Evolutionary conservation across 2,113 vertebrate genomes (phyloP).

Genomic region (Macquaria ambigua): DNA sequence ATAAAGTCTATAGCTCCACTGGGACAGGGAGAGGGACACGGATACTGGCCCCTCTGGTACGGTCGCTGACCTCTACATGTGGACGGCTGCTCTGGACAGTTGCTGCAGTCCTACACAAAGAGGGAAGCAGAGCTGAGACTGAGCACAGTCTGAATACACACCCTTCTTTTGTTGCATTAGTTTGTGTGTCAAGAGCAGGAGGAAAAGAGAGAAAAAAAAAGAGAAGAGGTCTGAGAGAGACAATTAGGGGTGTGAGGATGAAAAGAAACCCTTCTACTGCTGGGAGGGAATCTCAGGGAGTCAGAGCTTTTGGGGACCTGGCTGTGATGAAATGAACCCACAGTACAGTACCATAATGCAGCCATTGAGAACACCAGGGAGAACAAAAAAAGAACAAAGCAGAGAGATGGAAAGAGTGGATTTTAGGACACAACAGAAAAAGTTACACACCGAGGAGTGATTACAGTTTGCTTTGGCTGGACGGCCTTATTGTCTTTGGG

Average conservation of each 20-base stretch:
- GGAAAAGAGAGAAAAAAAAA: constrained; percentile 2
- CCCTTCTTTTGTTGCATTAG: constrained; percentile 55
- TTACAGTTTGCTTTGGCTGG: constrained; percentile 64
- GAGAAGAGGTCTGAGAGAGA: constrained; percentile 41
- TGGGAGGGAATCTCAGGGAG: constrained; percentile 49
- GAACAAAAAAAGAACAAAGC: constrained; percentile 53
- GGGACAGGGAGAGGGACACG: constrained; percentile 65
- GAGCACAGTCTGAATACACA: constrained; percentile 48
- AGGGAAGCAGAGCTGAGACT: constrained; percentile 20
- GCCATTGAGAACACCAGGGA: constrained; percentile 28
- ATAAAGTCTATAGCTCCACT: constrained; percentile 74
- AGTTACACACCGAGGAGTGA: constrained; percentile 47
- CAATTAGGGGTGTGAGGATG: constrained; percentile 49
- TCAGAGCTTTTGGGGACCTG: constrained; percentile 43
- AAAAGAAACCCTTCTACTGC: constrained; percentile 44
- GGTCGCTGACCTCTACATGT: constrained; percentile 76
- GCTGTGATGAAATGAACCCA: constrained; percentile 44
- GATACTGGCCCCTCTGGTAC: constrained; percentile 55
- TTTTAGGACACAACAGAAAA: constrained; percentile 52
- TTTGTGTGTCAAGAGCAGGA: constrained; percentile 14
- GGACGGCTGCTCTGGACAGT: constrained; percentile 72
- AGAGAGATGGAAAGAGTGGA: constrained; percentile 44
- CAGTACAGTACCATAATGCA: constrained; percentile 23
- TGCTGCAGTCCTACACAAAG: constrained; percentile 67
- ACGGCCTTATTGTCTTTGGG: constrained; percentile 47